A percentile compares a stretch with the other conserved stretches of the same genome.
Evolutionary conservation across 2,888 invertebrate genomes (phyloP).

Genomic region (Metallyticus violacea): DNA sequence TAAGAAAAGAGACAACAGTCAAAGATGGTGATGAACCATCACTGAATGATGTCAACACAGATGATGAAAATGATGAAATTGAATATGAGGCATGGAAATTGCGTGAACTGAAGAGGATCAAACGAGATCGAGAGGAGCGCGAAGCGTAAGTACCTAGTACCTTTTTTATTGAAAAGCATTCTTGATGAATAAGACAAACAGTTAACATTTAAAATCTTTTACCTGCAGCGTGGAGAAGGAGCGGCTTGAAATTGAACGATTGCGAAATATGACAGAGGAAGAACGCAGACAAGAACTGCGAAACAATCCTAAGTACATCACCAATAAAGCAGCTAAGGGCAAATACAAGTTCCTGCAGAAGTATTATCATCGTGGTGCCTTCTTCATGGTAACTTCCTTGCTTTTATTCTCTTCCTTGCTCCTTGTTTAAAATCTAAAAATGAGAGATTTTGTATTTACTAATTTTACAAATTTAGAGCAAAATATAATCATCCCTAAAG

Average conservation of each 20-base stretch:
- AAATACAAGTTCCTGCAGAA: conserved; percentile 99
- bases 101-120: conserved; percentile 92
- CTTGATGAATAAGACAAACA: not conserved
- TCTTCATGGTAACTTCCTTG: conserved; percentile 69
- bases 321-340: conserved; percentile 93
- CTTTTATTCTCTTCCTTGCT: not conserved
- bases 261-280: conserved; percentile 94
- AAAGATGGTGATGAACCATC: conserved; percentile 68
- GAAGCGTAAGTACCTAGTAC: conserved; percentile 67
- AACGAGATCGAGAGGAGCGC: conserved; percentile 92
- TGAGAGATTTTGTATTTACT: too few relatives aligned
- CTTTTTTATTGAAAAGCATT: not conserved
- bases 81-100: conserved; percentile 98
- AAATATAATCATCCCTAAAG: too few relatives aligned
- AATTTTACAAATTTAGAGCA: too few relatives aligned
- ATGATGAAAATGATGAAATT: conserved; percentile 93
- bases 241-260: conserved; percentile 79
- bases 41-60: conserved; percentile 83
- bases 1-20: conserved; percentile 72
- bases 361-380: conserved; percentile 98
- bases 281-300: conserved; percentile 87
- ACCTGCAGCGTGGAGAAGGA: conserved; percentile 77
- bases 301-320: conserved; percentile 86
- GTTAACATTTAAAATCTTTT: conserved; percentile 20
- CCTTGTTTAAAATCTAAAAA: too few relatives aligned